Base-by-base conservation (phyloP, 1,140 invertebrate species). In the Aphaenogaster rudis region DNA sequence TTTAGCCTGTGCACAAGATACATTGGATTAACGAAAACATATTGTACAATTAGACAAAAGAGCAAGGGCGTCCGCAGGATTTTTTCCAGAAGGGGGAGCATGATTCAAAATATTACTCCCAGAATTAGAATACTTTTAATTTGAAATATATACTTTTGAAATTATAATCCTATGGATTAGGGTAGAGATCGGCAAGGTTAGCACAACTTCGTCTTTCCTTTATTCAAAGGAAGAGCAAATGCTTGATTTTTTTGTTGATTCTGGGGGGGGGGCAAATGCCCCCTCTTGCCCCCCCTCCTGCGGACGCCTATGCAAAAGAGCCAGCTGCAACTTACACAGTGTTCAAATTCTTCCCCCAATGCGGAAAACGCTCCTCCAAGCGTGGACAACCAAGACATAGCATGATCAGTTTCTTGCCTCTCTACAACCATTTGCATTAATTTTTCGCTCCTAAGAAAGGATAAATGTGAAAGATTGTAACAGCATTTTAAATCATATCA, bases 361-460 rank as follows among this genome's bases (percentile, higher is more conserved):
- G 98, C 97, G 33, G 99, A 99, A 95, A 98, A 99, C 6, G 98
- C 99, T 63, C 99, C 99, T 69, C 99, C 99, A 15, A 99, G 96
- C 1, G 99, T 99, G n/a, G 98, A 99, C 3, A 99, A 95, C 98
- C 98, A 99, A 4, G 98, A 98, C 96, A 99, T 97, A 9, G 97
- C 96, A 96, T 98, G 96, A 93, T 98, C 98, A 88, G 98, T 95
- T 95, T 98, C 97, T 88, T 97, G 96, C 88, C 96, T 96, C 95
- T 98, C 97, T 95, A 96, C 95, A 36, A 95, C 95, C 90, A 96
- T 96, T 80, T 85, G 77, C 54, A 88, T 94, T 54, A 95, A 90
- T 89, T 71, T 95, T 52, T 95, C 85, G 88, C 93, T 95, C 95
- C 95, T 96, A 54, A 82, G 92, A 92, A 59, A 63, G 17, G 33